These are phyloP conservation scores for Coecobrya sp. DNA, from an alignment of 2,888 invertebrate species.

Conservation along the genomic window DNA sequence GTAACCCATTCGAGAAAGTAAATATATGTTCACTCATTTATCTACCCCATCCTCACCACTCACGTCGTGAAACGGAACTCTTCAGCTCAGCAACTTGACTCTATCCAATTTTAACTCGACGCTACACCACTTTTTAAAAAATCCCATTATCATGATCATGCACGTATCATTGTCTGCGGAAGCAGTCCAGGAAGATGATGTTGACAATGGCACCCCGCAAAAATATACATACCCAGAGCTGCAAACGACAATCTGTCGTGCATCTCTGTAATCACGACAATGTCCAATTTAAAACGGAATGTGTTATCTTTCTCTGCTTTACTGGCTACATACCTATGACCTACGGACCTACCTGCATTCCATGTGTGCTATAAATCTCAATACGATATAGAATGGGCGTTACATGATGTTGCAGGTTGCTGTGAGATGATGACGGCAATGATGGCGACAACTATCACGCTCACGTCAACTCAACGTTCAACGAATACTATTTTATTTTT, in stretches of 20 bases:
- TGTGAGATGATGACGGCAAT: conserved; percentile 45
- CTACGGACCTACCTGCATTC: conserved; percentile 55
- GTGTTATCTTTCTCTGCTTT: conserved; percentile 35
- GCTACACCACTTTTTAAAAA: conserved; percentile 21
- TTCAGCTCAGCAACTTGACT: conserved; percentile 16
- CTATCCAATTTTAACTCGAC: not conserved
- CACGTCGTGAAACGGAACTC: conserved; percentile 5
- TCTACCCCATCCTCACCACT: not conserved
- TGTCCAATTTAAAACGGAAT: conserved; percentile 49
- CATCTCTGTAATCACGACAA: conserved; percentile 5
- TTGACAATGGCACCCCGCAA: not conserved
- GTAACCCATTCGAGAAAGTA: conserved; percentile 69
- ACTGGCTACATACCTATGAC: no score
- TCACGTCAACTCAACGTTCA: conserved; percentile 73
- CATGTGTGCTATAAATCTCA: conserved; percentile 3
- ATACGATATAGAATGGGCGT: conserved; percentile 50
- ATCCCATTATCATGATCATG: conserved; percentile 21
- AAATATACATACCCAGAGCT: not conserved
- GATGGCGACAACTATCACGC: conserved; percentile 74
- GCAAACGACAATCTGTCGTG: not conserved
- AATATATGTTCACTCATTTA: conserved; percentile 39
- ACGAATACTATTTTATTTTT: conserved; percentile 51
- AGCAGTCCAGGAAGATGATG: conserved; percentile 36
- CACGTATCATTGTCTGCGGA: conserved; percentile 11
- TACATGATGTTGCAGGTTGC: conserved; percentile 55